Percentiles rank a stretch among this genome's conserved stretches.
phyloP scores from a whole-genome alignment of 64 coral and sea anemone genomes.

The Montipora foliosa region DNA sequence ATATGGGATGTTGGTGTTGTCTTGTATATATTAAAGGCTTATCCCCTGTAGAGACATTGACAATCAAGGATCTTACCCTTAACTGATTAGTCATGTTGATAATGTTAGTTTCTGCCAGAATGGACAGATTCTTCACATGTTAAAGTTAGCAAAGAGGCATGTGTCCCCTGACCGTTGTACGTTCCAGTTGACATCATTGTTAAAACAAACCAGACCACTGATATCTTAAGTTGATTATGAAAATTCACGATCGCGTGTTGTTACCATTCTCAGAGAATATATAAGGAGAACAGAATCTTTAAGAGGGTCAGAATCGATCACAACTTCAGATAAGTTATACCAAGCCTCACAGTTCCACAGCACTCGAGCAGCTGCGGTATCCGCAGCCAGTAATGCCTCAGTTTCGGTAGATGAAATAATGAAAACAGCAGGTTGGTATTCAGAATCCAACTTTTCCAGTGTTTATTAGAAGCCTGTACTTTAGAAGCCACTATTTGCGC shows the following conservation, averaged over 20 bases:
- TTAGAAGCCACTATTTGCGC: no score
- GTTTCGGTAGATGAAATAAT: background rate
- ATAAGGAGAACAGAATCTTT: conserved; percentile 44
- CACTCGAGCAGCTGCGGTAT: background rate
- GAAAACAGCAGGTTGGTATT: background rate
- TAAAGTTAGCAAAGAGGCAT: conserved; percentile 14
- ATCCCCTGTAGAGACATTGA: conserved; percentile 22
- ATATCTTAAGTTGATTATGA: conserved; percentile 6
- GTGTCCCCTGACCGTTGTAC: background rate
- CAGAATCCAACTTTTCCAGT: no score
- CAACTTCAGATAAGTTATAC: conserved; percentile 39
- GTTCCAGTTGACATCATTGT: background rate
- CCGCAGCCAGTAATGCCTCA: background rate
- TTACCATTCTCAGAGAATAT: conserved; percentile 56
- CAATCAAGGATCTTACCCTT: conserved; percentile 31
- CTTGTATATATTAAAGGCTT: conserved; percentile 19
- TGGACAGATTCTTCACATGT: conserved; percentile 42
- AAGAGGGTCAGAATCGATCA: conserved; percentile 9
- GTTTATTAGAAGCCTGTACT: no score
- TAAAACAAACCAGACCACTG: conserved; percentile 7
- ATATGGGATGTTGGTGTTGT: conserved; percentile 65
- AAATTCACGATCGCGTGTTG: background rate
- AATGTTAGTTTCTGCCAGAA: conserved; percentile 45
- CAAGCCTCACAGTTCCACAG: background rate
- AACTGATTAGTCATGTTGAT: conserved; percentile 51